phyloP scores from a whole-genome alignment of 2,888 invertebrate species.

The Athrips mouffetella region DNA sequence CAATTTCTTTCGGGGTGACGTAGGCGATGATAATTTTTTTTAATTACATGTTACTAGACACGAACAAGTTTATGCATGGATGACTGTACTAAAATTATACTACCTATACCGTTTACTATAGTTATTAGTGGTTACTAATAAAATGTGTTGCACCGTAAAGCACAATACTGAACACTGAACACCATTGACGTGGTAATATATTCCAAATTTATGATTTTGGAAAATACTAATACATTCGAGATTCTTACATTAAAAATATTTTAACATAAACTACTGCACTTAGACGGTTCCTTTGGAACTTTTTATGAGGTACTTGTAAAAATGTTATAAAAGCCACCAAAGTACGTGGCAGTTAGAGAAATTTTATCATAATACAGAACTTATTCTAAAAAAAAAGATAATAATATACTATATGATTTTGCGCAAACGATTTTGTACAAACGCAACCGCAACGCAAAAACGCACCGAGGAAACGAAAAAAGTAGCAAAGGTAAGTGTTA shows the following conservation, averaged over 20 bases:
- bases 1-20: too few relatives aligned
- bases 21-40: too few relatives aligned
- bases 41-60: too few relatives aligned
- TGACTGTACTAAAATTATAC: too few relatives aligned
- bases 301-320: slow-evolving; percentile 29
- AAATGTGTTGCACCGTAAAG: neutral
- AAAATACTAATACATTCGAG: neutral
- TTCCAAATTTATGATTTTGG: neutral
- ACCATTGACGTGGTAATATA: neutral
- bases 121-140: too few relatives aligned
- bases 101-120: too few relatives aligned
- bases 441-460: slow-evolving; percentile 44
- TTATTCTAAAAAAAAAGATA: slow-evolving; percentile 34
- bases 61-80: too few relatives aligned
- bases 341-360: slow-evolving; percentile 39
- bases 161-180: neutral
- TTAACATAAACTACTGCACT: neutral
- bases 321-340: slow-evolving; percentile 36
- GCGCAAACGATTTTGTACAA: slow-evolving; percentile 28
- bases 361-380: slow-evolving; percentile 35
- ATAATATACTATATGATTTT: slow-evolving; percentile 14
- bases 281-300: slow-evolving; percentile 36
- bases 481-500: slow-evolving; percentile 55
- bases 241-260: neutral
- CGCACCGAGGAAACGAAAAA: slow-evolving; percentile 50